Percentiles rank a stretch among this genome's conserved stretches.
Conservation (phyloP, 2,797 vertebrate species). For the Halcyon leucocephala region DNA sequence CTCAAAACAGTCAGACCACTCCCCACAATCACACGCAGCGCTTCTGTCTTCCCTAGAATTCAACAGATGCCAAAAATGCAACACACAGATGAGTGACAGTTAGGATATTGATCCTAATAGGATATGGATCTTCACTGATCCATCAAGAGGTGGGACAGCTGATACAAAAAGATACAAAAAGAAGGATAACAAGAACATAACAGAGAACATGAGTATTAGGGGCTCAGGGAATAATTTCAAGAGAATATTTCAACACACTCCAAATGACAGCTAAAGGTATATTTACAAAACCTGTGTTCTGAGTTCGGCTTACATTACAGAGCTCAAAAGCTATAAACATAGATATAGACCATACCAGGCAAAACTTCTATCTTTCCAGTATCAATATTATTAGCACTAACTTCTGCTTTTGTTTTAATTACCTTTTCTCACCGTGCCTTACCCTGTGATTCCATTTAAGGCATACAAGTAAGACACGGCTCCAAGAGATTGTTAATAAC, state of each 20-base stretch:
- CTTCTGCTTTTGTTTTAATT: not conserved
- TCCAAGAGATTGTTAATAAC: slow-evolving; percentile 56
- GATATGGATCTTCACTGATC: not conserved
- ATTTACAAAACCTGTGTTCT: not conserved
- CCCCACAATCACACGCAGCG: accelerated
- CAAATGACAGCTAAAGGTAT: not conserved
- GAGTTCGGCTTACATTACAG: not conserved
- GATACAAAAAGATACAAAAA: not conserved
- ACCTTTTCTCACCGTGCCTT: not conserved
- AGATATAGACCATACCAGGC: not conserved
- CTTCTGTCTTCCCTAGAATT: not conserved
- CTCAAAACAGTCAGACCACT: not conserved
- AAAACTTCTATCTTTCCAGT: not conserved
- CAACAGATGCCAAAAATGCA: not conserved
- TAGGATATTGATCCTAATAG: too few relatives aligned
- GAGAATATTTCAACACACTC: not conserved
- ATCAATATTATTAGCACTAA: not conserved
- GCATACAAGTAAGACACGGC: slow-evolving; percentile 1
- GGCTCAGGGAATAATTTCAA: not conserved
- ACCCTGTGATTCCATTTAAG: slow-evolving; percentile 9
- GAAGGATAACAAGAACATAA: not conserved
- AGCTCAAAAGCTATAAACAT: not conserved
- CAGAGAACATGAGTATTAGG: not conserved
- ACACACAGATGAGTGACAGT: not conserved
- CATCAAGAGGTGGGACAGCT: not conserved